phyloP scores from a whole-genome alignment of 2,888 invertebrate species.

The Molorchus minor region DNA sequence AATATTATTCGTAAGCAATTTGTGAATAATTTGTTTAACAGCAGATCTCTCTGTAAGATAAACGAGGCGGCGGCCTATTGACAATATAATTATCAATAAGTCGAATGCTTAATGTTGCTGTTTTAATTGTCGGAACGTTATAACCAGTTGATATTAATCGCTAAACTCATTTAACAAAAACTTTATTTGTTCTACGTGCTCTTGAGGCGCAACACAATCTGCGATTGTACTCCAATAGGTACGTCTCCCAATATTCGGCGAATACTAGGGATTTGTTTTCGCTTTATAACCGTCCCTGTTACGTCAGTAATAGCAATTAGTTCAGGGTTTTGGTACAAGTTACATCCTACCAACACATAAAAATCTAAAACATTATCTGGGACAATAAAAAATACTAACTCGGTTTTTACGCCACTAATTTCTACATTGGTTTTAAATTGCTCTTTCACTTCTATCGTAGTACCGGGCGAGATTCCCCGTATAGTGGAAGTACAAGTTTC shows the following conservation, averaged over 20 bases:
- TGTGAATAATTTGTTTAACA: too few relatives aligned
- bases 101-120: background rate
- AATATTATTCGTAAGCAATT: background rate
- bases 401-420: slow-evolving; percentile 18
- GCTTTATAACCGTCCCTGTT: background rate
- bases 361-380: background rate
- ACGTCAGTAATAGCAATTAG: background rate
- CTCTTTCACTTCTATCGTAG: background rate
- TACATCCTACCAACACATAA: background rate
- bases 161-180: background rate
- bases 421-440: slow-evolving; percentile 17
- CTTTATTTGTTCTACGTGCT: background rate
- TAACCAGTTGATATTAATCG: background rate
- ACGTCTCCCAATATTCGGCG: background rate
- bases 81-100: background rate
- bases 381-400: background rate
- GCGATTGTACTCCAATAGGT: too few relatives aligned
- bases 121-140: background rate
- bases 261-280: background rate
- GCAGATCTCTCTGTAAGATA: too few relatives aligned
- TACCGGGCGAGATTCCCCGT: background rate
- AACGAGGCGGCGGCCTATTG: background rate
- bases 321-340: background rate
- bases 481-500: background rate
- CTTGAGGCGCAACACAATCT: background rate